Base-by-base conservation (phyloP, 2,888 invertebrate species). In the Dilophus febrilis region DNA sequence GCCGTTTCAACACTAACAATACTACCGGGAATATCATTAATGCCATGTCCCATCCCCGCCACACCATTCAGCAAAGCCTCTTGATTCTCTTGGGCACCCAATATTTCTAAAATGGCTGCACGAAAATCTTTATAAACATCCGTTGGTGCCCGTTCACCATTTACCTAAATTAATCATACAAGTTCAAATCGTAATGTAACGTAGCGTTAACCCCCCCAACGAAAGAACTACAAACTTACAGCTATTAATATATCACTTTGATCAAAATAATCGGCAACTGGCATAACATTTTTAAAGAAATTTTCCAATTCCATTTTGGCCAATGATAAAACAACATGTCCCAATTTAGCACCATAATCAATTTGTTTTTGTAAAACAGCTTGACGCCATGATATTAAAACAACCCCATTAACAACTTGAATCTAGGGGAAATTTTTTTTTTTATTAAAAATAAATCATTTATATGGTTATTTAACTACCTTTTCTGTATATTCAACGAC, bases 401-500 rank as follows among this genome's bases (percentile, higher is more conserved):
- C 71, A 33, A 84, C 86, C 33, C 87, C 87, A 57, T 79, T 87
- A 30, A 88, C 76, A 41, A 85, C 80, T 66, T 86, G 84, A 51
- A 90, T 84, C 88, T 90, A 43, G 37, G 46, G 47, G 46, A 47
- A 47, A 43, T 6, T n/a, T n/a, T n/a, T n/a, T n/a, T n/a, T n/a
- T n/a, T n/a, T n/a, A n/a, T n/a, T n/a, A n/a, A n/a, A n/a, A n/a
- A n/a, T n/a, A n/a, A n/a, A n/a, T n/a, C n/a, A n/a, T n/a, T n/a
- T n/a, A n/a, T n/a, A n/a, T n/a, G n/a, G n/a, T n/a, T n/a, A 22
- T 19, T 17, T 35, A 44, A 56, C 66, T 56, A 87, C 88, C 76
- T 88, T 88, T 58, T 88, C 85, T 0, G 85, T 80, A 57, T 88
- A 90, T 57, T 88, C 87, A 2, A 87, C 87, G 12, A 88, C 85